A percentile compares a stretch with the other conserved stretches of the same genome.
These are phyloP conservation scores for Cremastinae sp. DNA, from an alignment of 2,888 invertebrate genomes.

Conservation along the genomic window DNA sequence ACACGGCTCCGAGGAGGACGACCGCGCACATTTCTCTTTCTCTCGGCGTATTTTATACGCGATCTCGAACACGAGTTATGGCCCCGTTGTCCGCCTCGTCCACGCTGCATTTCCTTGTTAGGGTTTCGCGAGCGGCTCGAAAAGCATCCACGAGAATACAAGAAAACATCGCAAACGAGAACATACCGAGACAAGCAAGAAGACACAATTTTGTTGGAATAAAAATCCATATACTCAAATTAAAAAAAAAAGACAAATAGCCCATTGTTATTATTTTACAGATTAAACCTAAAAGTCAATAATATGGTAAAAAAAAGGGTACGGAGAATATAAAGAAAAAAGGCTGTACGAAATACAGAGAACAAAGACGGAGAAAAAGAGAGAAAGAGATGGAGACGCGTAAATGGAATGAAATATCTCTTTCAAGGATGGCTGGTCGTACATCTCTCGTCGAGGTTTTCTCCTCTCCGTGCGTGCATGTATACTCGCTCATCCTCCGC, in stretches of 20 bases:
- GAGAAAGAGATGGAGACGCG: constrained; percentile 63
- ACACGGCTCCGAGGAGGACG: constrained; percentile 37
- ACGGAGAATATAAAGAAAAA: constrained; percentile 25
- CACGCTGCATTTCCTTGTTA: constrained; percentile 65
- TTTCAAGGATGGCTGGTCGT: constrained; percentile 67
- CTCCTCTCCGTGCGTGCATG: constrained; percentile 1
- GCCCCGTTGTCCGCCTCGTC: constrained; percentile 61
- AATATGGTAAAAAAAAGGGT: constrained; percentile 48
- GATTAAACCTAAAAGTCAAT: background rate
- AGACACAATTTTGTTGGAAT: background rate
- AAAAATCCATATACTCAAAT: constrained; percentile 1
- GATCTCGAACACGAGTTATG: constrained; percentile 71
- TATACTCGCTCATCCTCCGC: constrained; percentile 16
- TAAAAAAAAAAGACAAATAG: background rate
- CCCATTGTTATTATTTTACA: no score
- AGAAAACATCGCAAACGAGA: constrained; percentile 35
- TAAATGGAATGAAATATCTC: constrained; percentile 75
- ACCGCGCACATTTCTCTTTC: constrained; percentile 34
- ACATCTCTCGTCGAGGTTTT: constrained; percentile 56
- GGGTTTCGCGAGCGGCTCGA: constrained; percentile 51
- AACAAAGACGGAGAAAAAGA: constrained; percentile 31
- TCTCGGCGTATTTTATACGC: constrained; percentile 62
- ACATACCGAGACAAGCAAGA: constrained; percentile 39
- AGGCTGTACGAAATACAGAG: no score
- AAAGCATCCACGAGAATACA: constrained; percentile 38